phyloP scores from a whole-genome alignment of 2,888 invertebrate genomes.

The Mechanitis mazaeus region DNA sequence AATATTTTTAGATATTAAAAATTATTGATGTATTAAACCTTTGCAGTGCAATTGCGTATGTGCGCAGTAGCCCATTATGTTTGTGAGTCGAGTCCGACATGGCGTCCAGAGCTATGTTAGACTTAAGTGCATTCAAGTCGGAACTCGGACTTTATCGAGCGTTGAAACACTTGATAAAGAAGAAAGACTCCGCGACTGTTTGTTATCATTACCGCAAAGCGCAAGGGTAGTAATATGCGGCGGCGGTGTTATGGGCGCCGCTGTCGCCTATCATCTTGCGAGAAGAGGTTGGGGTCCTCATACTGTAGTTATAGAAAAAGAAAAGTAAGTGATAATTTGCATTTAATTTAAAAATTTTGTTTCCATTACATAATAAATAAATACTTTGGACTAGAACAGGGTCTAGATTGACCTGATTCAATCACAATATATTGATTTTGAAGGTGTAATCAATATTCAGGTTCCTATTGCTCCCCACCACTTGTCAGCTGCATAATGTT shows the following conservation, averaged over 20 bases:
- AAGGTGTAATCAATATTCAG: constrained; percentile 7
- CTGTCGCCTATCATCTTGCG: constrained; percentile 93
- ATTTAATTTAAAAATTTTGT: constrained; percentile 1
- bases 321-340: constrained; percentile 73
- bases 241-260: constrained; percentile 93
- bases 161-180: constrained; percentile 51
- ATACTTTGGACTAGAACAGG: background rate
- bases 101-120: constrained; percentile 31
- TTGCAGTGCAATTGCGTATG: constrained; percentile 32
- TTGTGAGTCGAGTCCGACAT: constrained; percentile 38
- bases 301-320: constrained; percentile 90
- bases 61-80: constrained; percentile 40
- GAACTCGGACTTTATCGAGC: constrained; percentile 41
- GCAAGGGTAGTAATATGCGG: constrained; percentile 91
- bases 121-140: constrained; percentile 33
- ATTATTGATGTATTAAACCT: constrained; percentile 33
- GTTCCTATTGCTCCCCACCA: constrained; percentile 5
- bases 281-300: constrained; percentile 88
- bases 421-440: constrained; percentile 16
- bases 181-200: constrained; percentile 53
- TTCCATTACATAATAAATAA: constrained; percentile 20
- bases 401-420: constrained; percentile 5
- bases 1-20: constrained; percentile 34
- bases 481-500: background rate
- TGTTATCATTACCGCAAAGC: constrained; percentile 58